A percentile compares a stretch with the other conserved stretches of the same genome.
phyloP scores from a whole-genome alignment of 2,113 vertebrate species.

The Perca fluviatilis region DNA sequence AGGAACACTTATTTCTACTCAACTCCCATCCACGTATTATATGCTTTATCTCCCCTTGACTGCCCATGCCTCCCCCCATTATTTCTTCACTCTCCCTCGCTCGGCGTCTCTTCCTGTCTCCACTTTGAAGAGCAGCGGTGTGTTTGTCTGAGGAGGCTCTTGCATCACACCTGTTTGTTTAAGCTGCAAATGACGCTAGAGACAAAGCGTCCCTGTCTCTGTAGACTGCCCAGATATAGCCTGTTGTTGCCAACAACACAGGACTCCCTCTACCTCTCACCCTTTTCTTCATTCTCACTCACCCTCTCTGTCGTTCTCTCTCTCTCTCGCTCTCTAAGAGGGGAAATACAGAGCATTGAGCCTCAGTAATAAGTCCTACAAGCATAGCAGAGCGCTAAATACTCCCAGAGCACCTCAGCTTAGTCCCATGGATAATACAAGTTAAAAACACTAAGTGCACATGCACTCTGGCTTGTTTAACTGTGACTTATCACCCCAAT shows the following conservation, averaged over 20 bases:
- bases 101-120: conserved; percentile 62
- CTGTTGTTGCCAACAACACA: conserved; percentile 78
- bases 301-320: background rate
- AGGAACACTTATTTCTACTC: conserved; percentile 35
- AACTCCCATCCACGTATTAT: conserved; percentile 7
- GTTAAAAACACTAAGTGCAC: conserved; percentile 67
- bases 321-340: conserved; percentile 52
- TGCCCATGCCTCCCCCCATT: conserved; percentile 62
- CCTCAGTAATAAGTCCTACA: conserved; percentile 71
- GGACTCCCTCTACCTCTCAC: conserved; percentile 65
- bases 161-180: conserved; percentile 86
- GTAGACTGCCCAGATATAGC: conserved; percentile 70
- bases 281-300: conserved; percentile 46
- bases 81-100: conserved; percentile 59
- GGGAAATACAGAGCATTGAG: conserved; percentile 67
- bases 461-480: conserved; percentile 55
- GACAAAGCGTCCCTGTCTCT: conserved; percentile 75
- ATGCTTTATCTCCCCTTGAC: conserved; percentile 51
- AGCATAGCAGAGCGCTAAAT: conserved; percentile 72
- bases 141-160: conserved; percentile 84
- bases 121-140: conserved; percentile 71
- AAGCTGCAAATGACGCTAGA: conserved; percentile 82
- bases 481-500: conserved; percentile 59
- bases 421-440: conserved; percentile 63
- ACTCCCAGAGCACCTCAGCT: conserved; percentile 71